Evolutionary conservation across 2,113 vertebrate genomes (phyloP), one percentile per base, ranked within the genome.

Genomic region (Acrocephalus arundinaceus): DNA sequence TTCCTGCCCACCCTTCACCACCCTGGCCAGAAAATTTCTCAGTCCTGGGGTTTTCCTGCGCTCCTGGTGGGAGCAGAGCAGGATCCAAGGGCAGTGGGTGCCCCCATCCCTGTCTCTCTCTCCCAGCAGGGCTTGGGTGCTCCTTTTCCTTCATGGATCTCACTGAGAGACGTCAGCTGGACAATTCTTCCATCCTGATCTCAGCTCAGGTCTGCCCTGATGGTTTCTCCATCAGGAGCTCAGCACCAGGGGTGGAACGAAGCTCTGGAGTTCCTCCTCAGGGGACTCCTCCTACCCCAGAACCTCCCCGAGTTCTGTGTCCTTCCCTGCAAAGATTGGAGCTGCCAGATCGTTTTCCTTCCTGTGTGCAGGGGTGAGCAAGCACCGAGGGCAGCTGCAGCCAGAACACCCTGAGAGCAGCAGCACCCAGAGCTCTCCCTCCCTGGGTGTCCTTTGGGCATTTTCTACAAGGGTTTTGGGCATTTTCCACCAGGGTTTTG

Each of bases 391-490:
- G 54, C 59, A 43, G 27, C 9, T 31, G 35, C 51, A 49, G 48
- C 25, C 0, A 67, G n/a, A 52, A 23, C 0, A 39, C 7, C 73
- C 31, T 16, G 22, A 41, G 51, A 2, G 33, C 37, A 1, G 27
- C 52, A 45, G n/a, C 30, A 19, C 22, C 35, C 24, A 5, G 33
- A 35, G 5, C 19, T n/a, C 62, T n/a, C 30, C 25, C 41, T 59
- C 72, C 37, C 48, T 33, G n/a, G n/a, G n/a, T n/a, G n/a, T n/a
- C n/a, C n/a, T 80, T 24, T 13, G 41, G 71, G 41, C 20, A 12
- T 62, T 59, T 49, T 6, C 61, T 30, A 4, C 6, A 8, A 37
- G 37, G 37, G 37, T 37, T 37, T 37, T 37, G 37, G 37, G 37
- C 37, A 37, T 37, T 37, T 37, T 37, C 37, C 10, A 37, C 37